A percentile compares a stretch with the other conserved stretches of the same genome.
Evolutionary conservation across 2,888 invertebrate species (phyloP).

Genomic region (Epistrophe eligans): DNA sequence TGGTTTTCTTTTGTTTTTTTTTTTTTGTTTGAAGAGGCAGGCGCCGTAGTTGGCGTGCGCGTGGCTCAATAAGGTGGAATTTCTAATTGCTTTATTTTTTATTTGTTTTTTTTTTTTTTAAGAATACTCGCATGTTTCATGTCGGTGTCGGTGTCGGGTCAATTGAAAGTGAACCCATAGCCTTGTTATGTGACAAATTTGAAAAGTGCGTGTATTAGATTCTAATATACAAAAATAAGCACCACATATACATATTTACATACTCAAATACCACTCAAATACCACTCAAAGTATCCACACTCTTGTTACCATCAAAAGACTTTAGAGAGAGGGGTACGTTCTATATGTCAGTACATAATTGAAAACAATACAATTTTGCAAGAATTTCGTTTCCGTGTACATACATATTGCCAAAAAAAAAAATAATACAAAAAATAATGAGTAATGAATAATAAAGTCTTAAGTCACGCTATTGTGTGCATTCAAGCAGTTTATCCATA

Average conservation of each 20-base stretch:
- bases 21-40: neutral
- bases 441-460: conserved; percentile 1
- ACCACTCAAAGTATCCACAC: neutral
- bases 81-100: neutral
- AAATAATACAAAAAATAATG: neutral
- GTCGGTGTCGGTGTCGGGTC: conserved; percentile 1
- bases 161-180: conserved; percentile 44
- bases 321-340: neutral
- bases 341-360: neutral
- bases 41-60: conserved; percentile 1
- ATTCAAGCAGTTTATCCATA: conserved; percentile 20
- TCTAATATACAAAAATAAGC: neutral
- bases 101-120: conserved; percentile 2
- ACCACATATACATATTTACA: no score
- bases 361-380: neutral
- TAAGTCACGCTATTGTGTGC: conserved; percentile 14
- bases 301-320: neutral
- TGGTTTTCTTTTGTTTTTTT: no score
- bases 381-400: neutral
- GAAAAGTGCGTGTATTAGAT: conserved; percentile 28
- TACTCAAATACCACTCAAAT: neutral
- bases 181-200: conserved; percentile 27
- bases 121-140: conserved; percentile 25
- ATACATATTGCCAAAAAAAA: neutral
- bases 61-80: conserved; percentile 28